Evolutionary conservation across 2,113 vertebrate species (phyloP).

Genomic region (Oncorhynchus nerka): DNA sequence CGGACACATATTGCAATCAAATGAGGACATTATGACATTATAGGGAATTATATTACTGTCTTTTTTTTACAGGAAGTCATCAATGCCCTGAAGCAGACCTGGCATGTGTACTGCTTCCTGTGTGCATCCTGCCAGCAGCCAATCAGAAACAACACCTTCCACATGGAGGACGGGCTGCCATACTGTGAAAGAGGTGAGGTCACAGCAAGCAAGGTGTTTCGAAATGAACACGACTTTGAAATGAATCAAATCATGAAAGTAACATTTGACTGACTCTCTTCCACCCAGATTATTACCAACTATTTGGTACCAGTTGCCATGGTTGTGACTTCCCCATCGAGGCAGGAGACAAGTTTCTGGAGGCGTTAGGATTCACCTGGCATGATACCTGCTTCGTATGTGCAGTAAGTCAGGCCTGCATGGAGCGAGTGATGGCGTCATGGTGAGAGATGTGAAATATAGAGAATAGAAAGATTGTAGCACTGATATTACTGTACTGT

Average conservation of each 20-base stretch:
- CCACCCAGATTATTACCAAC: constrained; percentile 85
- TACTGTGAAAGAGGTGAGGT: constrained; percentile 93
- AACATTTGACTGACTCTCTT: background rate
- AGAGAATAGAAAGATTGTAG: background rate
- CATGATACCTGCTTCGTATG: constrained; percentile 99
- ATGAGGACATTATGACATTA: background rate
- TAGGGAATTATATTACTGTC: no score
- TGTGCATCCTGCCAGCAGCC: constrained; percentile 91
- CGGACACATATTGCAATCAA: background rate
- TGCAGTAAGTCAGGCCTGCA: constrained; percentile 76
- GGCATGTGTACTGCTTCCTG: constrained; percentile 94
- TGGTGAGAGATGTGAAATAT: background rate
- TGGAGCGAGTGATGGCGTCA: background rate
- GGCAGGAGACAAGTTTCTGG: constrained; percentile 94
- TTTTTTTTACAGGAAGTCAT: constrained; percentile 85
- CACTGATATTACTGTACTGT: background rate
- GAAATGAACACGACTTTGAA: background rate
- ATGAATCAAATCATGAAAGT: background rate
- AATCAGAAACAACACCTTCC: constrained; percentile 93
- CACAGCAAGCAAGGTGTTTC: background rate
- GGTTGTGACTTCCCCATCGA: constrained; percentile 98
- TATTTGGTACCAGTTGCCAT: constrained; percentile 91
- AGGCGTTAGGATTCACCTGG: constrained; percentile 92
- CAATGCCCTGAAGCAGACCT: constrained; percentile 97
- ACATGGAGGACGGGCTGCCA: constrained; percentile 94